These are phyloP conservation scores for Escarpia spicata DNA, from an alignment of 2,888 invertebrate genomes.

Conservation along the genomic window DNA sequence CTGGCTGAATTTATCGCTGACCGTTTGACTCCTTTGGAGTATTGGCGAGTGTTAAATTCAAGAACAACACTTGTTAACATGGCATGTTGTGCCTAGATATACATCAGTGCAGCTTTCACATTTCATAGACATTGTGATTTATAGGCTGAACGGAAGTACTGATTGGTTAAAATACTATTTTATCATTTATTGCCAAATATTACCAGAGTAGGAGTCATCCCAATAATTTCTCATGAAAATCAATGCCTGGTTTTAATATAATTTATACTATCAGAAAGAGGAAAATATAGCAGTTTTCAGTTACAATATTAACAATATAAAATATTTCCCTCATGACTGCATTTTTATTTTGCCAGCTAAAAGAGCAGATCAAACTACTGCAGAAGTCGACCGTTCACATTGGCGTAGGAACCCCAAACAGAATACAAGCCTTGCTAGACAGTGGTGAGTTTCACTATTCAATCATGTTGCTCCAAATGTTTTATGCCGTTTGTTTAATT, in stretches of 20 bases:
- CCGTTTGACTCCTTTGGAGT: too few relatives aligned
- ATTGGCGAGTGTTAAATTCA: too few relatives aligned
- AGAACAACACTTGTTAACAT: too few relatives aligned
- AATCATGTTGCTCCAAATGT: neutral
- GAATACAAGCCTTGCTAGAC: slow-evolving; percentile 51
- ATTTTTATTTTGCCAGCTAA: slow-evolving; percentile 38
- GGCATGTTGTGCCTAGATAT: too few relatives aligned
- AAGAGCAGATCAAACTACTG: slow-evolving; percentile 56
- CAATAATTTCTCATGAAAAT: too few relatives aligned
- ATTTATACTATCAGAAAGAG: neutral
- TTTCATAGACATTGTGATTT: too few relatives aligned
- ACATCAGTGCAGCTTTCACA: too few relatives aligned
- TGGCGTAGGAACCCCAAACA: slow-evolving; percentile 59
- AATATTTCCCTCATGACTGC: slow-evolving; percentile 33
- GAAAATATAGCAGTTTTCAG: neutral
- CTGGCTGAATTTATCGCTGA: too few relatives aligned
- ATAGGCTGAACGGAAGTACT: too few relatives aligned
- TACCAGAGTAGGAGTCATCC: too few relatives aligned
- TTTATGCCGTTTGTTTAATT: neutral
- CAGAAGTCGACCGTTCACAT: slow-evolving; percentile 53
- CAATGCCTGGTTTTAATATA: neutral
- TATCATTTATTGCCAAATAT: too few relatives aligned
- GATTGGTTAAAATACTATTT: too few relatives aligned
- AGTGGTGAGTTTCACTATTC: slow-evolving; percentile 44
- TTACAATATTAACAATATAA: neutral